phyloP scores from a whole-genome alignment of 2,113 vertebrate species.

The Psittacus erithacus region DNA sequence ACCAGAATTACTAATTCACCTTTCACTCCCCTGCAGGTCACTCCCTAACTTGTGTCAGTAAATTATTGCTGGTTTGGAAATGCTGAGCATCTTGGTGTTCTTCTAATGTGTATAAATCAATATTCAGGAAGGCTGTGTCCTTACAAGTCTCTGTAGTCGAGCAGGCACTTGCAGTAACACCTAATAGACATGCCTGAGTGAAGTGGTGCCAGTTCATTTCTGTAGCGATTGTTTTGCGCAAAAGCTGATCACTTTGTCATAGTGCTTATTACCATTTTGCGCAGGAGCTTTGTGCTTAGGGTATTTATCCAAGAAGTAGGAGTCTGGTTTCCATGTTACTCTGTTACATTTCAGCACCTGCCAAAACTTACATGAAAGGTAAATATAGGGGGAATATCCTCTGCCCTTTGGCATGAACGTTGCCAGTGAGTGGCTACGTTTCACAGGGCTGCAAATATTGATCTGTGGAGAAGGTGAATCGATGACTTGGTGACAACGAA shows the following conservation, averaged over 20 bases:
- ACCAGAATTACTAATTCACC: not conserved
- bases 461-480: not conserved
- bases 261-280: not conserved
- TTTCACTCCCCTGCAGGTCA: not conserved
- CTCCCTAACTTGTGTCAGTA: not conserved
- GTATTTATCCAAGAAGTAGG: not conserved
- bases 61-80: not conserved
- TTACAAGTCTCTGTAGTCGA: not conserved
- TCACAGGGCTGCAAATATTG: not conserved
- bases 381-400: accelerated
- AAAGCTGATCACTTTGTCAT: not conserved
- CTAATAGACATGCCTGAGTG: not conserved
- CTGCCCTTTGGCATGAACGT: not conserved
- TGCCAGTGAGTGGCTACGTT: not conserved
- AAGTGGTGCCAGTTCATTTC: not conserved
- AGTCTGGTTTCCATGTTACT: not conserved
- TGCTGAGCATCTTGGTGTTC: not conserved
- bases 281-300: not conserved
- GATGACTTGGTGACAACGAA: not conserved
- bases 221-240: not conserved
- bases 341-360: not conserved
- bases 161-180: not conserved
- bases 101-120: not conserved
- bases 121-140: not conserved
- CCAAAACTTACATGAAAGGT: not conserved